Conservation (phyloP, 2,113 vertebrate genomes). For the Vulpes ferrilata region DNA sequence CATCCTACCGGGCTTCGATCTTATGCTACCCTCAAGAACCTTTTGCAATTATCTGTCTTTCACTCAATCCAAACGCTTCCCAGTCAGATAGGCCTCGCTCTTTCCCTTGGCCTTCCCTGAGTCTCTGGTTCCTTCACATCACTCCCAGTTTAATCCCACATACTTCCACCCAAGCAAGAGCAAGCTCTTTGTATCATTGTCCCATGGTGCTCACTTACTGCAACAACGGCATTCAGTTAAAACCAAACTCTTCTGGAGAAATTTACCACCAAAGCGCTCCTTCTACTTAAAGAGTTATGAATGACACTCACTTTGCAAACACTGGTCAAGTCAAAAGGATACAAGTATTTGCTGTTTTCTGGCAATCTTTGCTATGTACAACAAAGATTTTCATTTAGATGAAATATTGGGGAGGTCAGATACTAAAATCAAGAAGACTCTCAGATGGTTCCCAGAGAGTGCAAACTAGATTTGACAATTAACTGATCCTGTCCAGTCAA, state of each 20-base stretch:
- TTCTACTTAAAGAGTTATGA: constrained; percentile 3
- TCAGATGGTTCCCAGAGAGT: background rate
- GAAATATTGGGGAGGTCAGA: background rate
- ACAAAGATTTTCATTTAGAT: constrained; percentile 30
- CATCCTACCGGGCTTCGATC: background rate
- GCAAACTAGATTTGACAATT: constrained; percentile 38
- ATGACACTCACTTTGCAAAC: constrained; percentile 5
- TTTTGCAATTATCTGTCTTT: background rate
- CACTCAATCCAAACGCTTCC: background rate
- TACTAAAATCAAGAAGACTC: constrained; percentile 42
- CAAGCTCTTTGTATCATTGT: background rate
- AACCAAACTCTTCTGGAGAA: constrained; percentile 23
- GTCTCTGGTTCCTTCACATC: background rate
- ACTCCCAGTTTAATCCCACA: background rate
- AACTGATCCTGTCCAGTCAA: constrained; percentile 16
- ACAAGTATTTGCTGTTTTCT: constrained; percentile 53
- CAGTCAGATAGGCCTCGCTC: background rate
- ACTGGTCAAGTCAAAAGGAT: constrained; percentile 32
- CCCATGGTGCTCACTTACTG: background rate
- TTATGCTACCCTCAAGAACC: background rate
- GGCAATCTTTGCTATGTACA: constrained; percentile 14
- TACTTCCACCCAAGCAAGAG: background rate
- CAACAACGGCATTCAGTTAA: background rate
- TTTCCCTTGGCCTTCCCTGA: background rate
- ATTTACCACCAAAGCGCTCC: background rate